Conservation (phyloP, 2,797 vertebrate genomes). For the Momotus momota region DNA sequence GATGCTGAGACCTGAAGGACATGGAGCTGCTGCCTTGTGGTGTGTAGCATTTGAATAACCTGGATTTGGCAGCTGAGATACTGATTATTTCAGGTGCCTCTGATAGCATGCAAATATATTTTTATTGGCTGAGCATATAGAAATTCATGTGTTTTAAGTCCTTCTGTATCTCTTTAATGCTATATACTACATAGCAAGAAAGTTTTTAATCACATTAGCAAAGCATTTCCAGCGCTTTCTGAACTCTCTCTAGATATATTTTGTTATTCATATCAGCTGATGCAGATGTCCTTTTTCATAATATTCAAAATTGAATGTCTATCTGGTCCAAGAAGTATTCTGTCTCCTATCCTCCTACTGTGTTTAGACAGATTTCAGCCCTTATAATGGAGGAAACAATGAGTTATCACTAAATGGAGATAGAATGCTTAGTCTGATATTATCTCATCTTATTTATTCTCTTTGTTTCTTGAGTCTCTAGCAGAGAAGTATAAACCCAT, state of each 20-base stretch:
- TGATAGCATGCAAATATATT: neutral
- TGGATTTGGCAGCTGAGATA: neutral
- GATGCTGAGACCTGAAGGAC: neutral
- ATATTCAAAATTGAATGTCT: neutral
- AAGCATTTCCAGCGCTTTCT: neutral
- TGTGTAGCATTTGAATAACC: neutral
- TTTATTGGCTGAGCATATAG: neutral
- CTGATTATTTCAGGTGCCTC: neutral
- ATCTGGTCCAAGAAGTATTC: neutral
- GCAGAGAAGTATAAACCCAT: neutral
- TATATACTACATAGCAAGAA: neutral
- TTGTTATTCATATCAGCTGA: neutral
- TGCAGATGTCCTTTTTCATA: neutral
- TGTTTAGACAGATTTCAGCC: neutral
- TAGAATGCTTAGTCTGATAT: neutral
- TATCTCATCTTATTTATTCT: neutral
- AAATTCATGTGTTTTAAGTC: neutral
- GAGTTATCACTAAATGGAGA: neutral
- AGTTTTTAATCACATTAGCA: neutral
- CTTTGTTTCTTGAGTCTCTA: neutral
- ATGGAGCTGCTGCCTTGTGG: neutral
- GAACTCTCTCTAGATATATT: neutral
- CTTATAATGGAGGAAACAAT: neutral
- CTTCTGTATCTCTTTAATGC: neutral
- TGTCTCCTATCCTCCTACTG: neutral